phyloP scores from a whole-genome alignment of 2,797 vertebrate species.

The Neoniphon sammara region DNA sequence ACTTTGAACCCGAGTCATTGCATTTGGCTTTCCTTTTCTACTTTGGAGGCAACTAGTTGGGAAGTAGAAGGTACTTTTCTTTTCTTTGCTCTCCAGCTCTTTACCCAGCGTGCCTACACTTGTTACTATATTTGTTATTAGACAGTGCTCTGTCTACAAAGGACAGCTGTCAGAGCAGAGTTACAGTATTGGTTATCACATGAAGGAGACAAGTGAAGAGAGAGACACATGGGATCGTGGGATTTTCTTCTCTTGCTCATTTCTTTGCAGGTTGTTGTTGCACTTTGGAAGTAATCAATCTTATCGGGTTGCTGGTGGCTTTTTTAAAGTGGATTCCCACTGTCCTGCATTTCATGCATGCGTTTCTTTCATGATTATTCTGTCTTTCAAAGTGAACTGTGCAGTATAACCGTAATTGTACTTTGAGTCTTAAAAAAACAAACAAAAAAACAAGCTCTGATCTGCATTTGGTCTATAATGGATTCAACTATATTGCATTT shows the following conservation, averaged over 20 bases:
- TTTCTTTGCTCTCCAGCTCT: conserved; percentile 25
- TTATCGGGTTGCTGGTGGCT: conserved; percentile 31
- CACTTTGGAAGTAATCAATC: background rate
- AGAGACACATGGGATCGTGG: background rate
- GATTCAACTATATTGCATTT: conserved; percentile 51
- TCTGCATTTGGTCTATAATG: conserved; percentile 35
- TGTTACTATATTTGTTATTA: conserved; percentile 25
- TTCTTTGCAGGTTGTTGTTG: conserved; percentile 26
- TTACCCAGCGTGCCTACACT: conserved; percentile 24
- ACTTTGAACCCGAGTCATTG: conserved; percentile 2
- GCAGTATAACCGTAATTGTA: background rate
- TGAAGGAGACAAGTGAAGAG: conserved; percentile 16
- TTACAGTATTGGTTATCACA: background rate
- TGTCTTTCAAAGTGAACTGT: background rate
- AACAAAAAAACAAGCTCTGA: background rate
- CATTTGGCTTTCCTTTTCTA: conserved; percentile 3
- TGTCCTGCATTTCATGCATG: background rate
- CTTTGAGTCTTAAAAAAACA: background rate
- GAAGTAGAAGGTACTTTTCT: background rate
- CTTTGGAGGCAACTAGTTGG: background rate
- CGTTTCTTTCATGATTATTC: background rate
- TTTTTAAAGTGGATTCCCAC: background rate
- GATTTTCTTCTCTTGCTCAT: background rate
- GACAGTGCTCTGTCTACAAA: background rate
- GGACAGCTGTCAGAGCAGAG: background rate